Base-by-base conservation (phyloP, 2,888 invertebrate species). In the Philereme transversata region DNA sequence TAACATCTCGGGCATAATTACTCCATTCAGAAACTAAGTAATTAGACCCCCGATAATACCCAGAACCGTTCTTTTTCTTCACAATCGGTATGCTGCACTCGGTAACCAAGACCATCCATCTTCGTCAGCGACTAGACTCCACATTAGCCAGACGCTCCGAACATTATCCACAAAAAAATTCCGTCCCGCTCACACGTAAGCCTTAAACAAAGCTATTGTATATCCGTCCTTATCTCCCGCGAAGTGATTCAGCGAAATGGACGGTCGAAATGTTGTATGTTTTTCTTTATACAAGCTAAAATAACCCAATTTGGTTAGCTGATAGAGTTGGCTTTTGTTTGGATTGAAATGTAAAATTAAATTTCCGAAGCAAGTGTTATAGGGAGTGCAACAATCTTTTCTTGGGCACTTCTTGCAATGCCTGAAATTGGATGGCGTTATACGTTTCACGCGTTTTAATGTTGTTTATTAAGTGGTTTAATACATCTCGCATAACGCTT, bases 101-200 rank as follows among this genome's bases (percentile, higher is more conserved):
- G 77, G 83, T 86, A 78, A 86, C 82, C 83, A 84, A 72, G 72
- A 67, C 73, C 87, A 91, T 90, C 88, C 82, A 87, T 91, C 91
- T 90, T 91, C 90, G 84, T 91, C 91, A 87, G 67, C 82, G 87
- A 82, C 84, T 87, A 81, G 79, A 82, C 77, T 78, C 84, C 57
- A 55, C 87, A 87, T 90, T 87, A 87, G 80, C 84, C 86, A 85
- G 86, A 84, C 84, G 67, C 65, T 82, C 74, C 53, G 58, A 76
- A 57, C 68, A 71, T 65, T 58, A 59, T 72, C 72, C 72, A 73
- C 82, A 70, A 68, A 75, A 74, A 69, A 70, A 11, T 5, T 43
- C 73, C 65, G 51, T 84, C 90, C 72, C 83, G 65, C 73, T 90
- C 82, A 62, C 52, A 64, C 83, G 47, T 58, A 69, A 64, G 38